Evolutionary conservation across 2,888 invertebrate species (phyloP).

Genomic region (Balanococcus diminutus): DNA sequence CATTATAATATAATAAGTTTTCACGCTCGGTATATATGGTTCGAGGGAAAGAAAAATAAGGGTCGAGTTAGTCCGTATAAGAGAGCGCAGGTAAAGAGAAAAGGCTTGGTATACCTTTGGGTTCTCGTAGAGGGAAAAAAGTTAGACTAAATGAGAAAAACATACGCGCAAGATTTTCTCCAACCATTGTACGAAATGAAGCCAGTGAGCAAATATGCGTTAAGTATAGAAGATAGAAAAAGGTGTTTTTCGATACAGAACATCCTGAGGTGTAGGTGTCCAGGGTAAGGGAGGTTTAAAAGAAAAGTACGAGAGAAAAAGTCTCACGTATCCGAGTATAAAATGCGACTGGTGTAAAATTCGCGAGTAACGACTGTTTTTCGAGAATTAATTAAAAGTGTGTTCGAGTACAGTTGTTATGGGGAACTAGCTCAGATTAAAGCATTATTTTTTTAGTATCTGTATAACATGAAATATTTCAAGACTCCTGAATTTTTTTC

Average conservation of each 20-base stretch:
- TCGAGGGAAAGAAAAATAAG: background rate
- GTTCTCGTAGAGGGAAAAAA: background rate
- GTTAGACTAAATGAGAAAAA: background rate
- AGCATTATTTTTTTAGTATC: no score
- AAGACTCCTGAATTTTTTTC: no score
- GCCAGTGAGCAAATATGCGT: no score
- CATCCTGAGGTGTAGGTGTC: background rate
- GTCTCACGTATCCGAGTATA: background rate
- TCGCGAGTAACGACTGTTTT: slow-evolving; percentile 16
- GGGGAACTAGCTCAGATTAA: no score
- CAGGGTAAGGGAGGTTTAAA: background rate
- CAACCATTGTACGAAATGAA: no score
- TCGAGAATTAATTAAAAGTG: background rate
- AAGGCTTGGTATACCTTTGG: no score
- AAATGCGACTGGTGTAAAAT: slow-evolving; percentile 3
- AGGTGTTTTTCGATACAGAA: background rate
- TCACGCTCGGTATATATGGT: background rate
- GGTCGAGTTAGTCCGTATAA: background rate
- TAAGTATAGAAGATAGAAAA: no score
- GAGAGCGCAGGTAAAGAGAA: no score
- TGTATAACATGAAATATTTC: no score
- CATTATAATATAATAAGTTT: slow-evolving; percentile 26
- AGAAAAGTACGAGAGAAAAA: background rate
- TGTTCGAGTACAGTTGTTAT: background rate
- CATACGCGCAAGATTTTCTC: no score